phyloP scores from a whole-genome alignment of 2,888 invertebrate species.

The Platycheirus albimanus region DNA sequence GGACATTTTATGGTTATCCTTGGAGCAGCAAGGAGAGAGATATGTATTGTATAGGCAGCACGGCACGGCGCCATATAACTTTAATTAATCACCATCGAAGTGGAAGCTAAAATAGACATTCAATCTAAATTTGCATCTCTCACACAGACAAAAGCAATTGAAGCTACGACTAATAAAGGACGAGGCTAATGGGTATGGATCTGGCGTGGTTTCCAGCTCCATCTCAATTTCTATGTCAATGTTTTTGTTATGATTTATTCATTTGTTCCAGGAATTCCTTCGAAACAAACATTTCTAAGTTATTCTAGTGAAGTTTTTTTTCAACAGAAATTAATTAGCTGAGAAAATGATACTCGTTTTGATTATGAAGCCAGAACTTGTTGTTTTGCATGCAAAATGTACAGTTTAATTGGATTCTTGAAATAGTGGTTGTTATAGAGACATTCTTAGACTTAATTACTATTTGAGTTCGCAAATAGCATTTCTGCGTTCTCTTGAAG shows the following conservation, averaged over 20 bases:
- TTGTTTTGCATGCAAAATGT: no score
- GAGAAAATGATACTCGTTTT: no score
- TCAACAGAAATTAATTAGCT: no score
- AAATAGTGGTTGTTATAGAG: no score
- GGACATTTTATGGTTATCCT: constrained; percentile 25
- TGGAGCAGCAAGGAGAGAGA: not conserved
- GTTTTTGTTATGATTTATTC: constrained; percentile 59
- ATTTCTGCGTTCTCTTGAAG: no score
- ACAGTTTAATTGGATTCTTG: no score
- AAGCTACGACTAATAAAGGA: constrained; percentile 40
- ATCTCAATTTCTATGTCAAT: constrained; percentile 3
- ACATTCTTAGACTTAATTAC: no score
- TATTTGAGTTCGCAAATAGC: no score
- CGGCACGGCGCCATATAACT: constrained; percentile 15
- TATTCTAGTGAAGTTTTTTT: no score
- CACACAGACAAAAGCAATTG: constrained; percentile 7
- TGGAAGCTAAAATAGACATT: constrained; percentile 35
- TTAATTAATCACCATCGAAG: constrained; percentile 40
- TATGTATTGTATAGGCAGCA: not conserved
- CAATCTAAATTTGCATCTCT: constrained; percentile 39
- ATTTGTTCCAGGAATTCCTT: constrained; percentile 11
- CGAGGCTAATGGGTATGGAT: not conserved
- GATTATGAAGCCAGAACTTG: no score
- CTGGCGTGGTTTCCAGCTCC: not conserved
- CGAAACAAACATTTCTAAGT: not conserved